Conservation (phyloP, 2,113 vertebrate species). For the Typhlomys cinereus region DNA sequence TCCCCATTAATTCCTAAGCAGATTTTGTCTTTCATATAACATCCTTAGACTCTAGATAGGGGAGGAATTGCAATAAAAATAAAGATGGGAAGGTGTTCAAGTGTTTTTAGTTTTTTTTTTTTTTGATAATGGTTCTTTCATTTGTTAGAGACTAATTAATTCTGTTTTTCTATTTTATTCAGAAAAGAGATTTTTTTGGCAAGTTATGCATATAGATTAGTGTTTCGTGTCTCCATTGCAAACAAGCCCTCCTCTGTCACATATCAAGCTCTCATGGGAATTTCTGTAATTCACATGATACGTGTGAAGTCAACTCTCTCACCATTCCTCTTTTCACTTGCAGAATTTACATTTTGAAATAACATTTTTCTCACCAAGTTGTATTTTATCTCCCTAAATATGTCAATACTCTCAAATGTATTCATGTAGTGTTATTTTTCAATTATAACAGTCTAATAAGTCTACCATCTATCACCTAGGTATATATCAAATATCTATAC, state of each 20-base stretch:
- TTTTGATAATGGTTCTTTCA: background rate
- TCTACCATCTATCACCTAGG: no score
- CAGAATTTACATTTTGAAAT: background rate
- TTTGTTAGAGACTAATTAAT: background rate
- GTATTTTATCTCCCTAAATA: background rate
- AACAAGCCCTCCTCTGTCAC: constrained; percentile 22
- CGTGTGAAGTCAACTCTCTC: constrained; percentile 48
- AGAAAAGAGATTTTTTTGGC: background rate
- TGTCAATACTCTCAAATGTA: background rate
- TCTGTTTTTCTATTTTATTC: constrained; percentile 26
- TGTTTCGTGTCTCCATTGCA: constrained; percentile 33
- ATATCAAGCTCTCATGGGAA: constrained; percentile 31
- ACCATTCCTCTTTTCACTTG: constrained; percentile 37
- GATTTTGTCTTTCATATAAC: background rate
- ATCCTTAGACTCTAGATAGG: background rate
- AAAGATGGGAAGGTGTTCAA: no score
- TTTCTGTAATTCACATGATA: constrained; percentile 29
- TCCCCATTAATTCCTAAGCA: background rate
- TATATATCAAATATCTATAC: no score
- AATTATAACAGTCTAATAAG: background rate
- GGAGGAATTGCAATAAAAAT: background rate
- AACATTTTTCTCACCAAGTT: constrained; percentile 21
- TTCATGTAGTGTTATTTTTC: background rate
- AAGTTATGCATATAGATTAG: constrained; percentile 31
- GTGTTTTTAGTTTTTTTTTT: no score